Conservation (phyloP, 2,797 vertebrate genomes). For the Phrynocephalus guinanensis region DNA sequence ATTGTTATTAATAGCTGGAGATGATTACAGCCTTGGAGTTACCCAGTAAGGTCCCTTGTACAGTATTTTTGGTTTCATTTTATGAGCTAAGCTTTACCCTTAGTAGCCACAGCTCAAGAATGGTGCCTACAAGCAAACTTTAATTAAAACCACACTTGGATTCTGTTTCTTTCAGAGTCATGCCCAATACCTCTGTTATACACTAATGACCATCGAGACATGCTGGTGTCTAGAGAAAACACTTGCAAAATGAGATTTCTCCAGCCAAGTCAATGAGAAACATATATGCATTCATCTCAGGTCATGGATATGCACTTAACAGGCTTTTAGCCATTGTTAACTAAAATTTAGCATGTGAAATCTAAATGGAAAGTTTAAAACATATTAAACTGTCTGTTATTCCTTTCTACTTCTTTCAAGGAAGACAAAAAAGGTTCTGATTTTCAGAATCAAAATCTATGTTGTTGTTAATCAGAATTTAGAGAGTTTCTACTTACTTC, state of each 20-base stretch:
- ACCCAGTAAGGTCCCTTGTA: not conserved
- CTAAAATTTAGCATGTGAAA: not conserved
- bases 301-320: not conserved
- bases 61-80: not conserved
- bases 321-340: not conserved
- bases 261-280: not conserved
- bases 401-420: not conserved
- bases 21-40: constrained; percentile 26
- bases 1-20: not conserved
- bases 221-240: not conserved
- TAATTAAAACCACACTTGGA: constrained; percentile 13
- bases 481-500: not conserved
- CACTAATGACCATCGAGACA: not conserved
- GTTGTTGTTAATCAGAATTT: not conserved
- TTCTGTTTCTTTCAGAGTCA: not conserved
- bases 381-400: not conserved
- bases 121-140: constrained; percentile 8
- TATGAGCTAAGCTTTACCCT: not conserved
- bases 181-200: not conserved
- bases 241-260: not conserved
- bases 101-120: not conserved
- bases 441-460: not conserved
- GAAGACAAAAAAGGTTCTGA: not conserved
- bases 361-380: not conserved
- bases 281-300: not conserved